phyloP scores from a whole-genome alignment of 2,888 invertebrate species.

The Laspeyria flexula region DNA sequence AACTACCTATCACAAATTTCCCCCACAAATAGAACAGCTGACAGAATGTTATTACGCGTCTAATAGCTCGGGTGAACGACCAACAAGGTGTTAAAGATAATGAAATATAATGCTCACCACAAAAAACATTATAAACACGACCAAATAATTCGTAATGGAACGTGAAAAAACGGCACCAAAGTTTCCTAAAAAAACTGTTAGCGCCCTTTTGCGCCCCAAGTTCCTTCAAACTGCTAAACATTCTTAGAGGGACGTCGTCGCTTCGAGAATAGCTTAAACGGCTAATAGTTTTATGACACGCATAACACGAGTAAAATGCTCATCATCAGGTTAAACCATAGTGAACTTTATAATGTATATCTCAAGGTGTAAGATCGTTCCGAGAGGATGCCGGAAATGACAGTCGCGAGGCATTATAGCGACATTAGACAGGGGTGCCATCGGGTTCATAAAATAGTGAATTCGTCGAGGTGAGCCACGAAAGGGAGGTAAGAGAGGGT shows the following conservation, averaged over 20 bases:
- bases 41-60: slow-evolving; percentile 34
- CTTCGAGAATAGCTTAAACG: slow-evolving; percentile 83
- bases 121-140: slow-evolving; percentile 67
- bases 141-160: slow-evolving; percentile 78
- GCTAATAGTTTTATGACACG: slow-evolving; percentile 86
- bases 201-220: slow-evolving; percentile 73
- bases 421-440: slow-evolving; percentile 78
- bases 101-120: slow-evolving; percentile 73
- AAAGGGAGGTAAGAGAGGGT: slow-evolving; percentile 25
- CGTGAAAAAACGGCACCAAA: slow-evolving; percentile 72
- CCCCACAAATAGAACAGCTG: slow-evolving; percentile 38
- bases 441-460: slow-evolving; percentile 73
- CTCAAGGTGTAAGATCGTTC: slow-evolving; percentile 54
- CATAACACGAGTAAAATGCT: slow-evolving; percentile 71
- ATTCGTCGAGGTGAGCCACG: slow-evolving; percentile 61
- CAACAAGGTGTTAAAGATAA: slow-evolving; percentile 81
- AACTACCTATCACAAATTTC: slow-evolving; percentile 21
- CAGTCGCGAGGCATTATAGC: slow-evolving; percentile 76
- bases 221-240: slow-evolving; percentile 64
- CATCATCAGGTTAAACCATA: slow-evolving; percentile 41
- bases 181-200: slow-evolving; percentile 63
- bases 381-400: slow-evolving; percentile 63
- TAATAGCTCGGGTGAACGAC: slow-evolving; percentile 44
- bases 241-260: slow-evolving; percentile 71
- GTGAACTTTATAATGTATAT: slow-evolving; percentile 52